Base-by-base conservation (phyloP, 2,888 invertebrate genomes). In the Thera britannica region DNA sequence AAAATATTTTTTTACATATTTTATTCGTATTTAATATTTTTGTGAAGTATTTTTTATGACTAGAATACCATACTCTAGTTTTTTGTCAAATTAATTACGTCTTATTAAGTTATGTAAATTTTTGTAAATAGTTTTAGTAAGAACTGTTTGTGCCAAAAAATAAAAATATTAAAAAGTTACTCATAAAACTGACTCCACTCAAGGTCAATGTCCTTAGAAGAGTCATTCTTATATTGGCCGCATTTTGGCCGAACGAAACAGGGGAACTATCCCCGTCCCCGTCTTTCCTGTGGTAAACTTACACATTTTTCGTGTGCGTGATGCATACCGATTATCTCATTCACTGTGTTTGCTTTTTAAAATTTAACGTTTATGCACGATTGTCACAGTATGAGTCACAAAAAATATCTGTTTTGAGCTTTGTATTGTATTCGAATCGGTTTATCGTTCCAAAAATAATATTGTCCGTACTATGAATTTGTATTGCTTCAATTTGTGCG, bases 171-270 rank as follows among this genome's bases (percentile, higher is more conserved):
- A 44, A 57, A 58, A 67, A 49, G 4, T 67, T 51, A 44, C 57
- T 60, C 72, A 75, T 77, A 63, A 81, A 82, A 82, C 76, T 77
- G 79, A 79, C 77, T 82, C 75, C 83, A 83, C 80, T 82, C 80
- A 82, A 86, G 87, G 92, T 90, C 90, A 84, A 86, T 75, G 89
- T 87, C 90, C 92, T 87, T 87, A 88, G 82, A 87, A 87, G 86
- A 90, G 90, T 93, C 92, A 93, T 92, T 92, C 93, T 93, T 92
- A 90, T 92, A 92, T 92, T 87, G 90, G 91, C 87, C 86, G 90
- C 92, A 91, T 90, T 93, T 93, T 88, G 93, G 93, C 84, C 83
- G 75, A 83, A 83, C 83, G 88, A 86, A 91, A 89, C 86, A 79
- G 83, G 82, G 82, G 81, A 87, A 84, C 77, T 86, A 78, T 79